A percentile compares a stretch with the other conserved stretches of the same genome.
phyloP scores from a whole-genome alignment of 2,888 invertebrate species.

The Hymenopus coronatus region DNA sequence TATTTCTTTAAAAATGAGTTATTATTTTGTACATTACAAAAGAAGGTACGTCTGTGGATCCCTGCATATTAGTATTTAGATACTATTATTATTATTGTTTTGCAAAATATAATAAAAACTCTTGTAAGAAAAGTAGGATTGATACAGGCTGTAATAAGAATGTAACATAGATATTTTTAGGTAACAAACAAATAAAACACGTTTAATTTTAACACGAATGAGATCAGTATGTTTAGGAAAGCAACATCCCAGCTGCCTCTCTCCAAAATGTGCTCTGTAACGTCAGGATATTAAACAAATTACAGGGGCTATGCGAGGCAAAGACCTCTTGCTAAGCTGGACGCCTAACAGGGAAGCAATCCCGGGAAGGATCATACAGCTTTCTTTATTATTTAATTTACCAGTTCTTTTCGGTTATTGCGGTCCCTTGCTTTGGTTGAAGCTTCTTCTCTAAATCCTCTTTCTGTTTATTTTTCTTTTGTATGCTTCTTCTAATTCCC shows the following conservation, averaged over 20 bases:
- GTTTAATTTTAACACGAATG: no score
- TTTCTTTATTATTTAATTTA: neutral
- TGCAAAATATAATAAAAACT: no score
- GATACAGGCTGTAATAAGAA: no score
- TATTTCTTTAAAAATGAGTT: no score
- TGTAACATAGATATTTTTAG: no score
- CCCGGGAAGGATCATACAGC: neutral
- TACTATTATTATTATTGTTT: no score
- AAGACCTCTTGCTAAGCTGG: neutral
- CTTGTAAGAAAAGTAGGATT: no score
- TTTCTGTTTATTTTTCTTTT: neutral
- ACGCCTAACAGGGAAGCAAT: neutral
- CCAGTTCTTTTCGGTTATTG: neutral
- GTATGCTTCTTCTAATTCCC: neutral
- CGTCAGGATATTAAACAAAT: neutral
- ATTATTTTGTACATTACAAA: no score
- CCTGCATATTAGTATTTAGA: no score
- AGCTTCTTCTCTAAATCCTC: neutral
- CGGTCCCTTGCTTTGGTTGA: neutral
- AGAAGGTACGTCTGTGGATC: no score
- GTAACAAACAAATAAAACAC: no score
- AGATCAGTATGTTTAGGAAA: no score
- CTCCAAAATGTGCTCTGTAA: neutral
- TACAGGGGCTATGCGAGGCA: neutral
- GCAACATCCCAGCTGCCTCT: neutral